A percentile compares a stretch with the other conserved stretches of the same genome.
phyloP scores from a whole-genome alignment of 2,888 invertebrate genomes.

The Drosophila borealis region DNA sequence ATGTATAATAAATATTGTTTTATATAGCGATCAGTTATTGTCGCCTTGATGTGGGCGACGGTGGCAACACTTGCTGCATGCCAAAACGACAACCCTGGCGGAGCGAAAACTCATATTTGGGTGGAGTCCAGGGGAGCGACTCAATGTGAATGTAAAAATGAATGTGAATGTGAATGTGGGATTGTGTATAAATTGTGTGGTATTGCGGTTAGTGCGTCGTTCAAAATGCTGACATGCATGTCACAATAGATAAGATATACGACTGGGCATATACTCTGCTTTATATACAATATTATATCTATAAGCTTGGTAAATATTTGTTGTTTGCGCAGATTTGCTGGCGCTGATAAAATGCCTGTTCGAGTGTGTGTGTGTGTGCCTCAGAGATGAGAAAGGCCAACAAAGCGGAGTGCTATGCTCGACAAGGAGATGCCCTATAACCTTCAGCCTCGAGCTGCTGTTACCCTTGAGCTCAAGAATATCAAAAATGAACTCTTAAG shows the following conservation, averaged over 20 bases:
- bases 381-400: constrained; percentile 9
- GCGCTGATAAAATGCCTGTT: constrained; percentile 48
- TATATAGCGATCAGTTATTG: constrained; percentile 9
- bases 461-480: not conserved
- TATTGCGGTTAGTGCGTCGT: constrained; percentile 57
- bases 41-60: constrained; percentile 27
- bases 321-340: constrained; percentile 69
- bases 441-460: too few species aligned
- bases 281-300: constrained; percentile 23
- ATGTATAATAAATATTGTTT: constrained; percentile 5
- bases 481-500: too few species aligned
- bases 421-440: not conserved
- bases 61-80: constrained; percentile 43
- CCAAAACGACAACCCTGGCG: constrained; percentile 37
- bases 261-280: constrained; percentile 28
- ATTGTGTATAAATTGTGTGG: not conserved
- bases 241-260: constrained; percentile 66
- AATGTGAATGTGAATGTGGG: not conserved
- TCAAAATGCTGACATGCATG: constrained; percentile 73
- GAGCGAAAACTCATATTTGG: constrained; percentile 34
- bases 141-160: constrained; percentile 28
- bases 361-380: not conserved
- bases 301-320: constrained; percentile 61
- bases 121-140: constrained; percentile 9
- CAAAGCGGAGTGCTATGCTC: not conserved